A percentile compares a stretch with the other conserved stretches of the same genome.
phyloP scores from a whole-genome alignment of 2,113 vertebrate genomes.

The Collichthys lucidus region DNA sequence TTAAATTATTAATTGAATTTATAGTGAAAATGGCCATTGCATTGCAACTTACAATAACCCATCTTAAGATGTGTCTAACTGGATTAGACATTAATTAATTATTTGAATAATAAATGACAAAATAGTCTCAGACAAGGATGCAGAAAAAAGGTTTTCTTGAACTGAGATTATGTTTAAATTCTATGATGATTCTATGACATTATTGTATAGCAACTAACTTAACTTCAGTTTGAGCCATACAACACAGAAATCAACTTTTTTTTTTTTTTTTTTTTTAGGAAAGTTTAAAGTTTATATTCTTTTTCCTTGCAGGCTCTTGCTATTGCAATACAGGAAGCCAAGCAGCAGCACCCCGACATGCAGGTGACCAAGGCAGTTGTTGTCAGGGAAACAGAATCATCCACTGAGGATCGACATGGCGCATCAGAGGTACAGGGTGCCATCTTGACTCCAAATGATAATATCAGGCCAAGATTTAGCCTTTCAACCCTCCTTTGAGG shows the following conservation, averaged over 20 bases:
- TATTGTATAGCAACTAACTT: not conserved
- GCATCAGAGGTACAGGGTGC: conserved; percentile 88
- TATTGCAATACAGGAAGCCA: conserved; percentile 98
- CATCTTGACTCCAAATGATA: conserved; percentile 23
- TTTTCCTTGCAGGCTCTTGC: conserved; percentile 89
- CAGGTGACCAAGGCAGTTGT: conserved; percentile 99
- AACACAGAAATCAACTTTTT: not conserved
- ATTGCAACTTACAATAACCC: too few species aligned
- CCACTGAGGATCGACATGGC: conserved; percentile 90
- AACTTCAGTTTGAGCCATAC: not conserved
- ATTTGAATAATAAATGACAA: not conserved
- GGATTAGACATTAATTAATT: too few species aligned
- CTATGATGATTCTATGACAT: not conserved
- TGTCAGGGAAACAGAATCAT: conserved; percentile 98
- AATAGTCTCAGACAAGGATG: not conserved
- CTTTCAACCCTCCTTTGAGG: conserved; percentile 11
- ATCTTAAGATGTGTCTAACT: too few species aligned
- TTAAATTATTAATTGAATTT: not conserved
- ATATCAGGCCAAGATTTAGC: conserved; percentile 23
- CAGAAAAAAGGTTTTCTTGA: not conserved
- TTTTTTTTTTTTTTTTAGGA: too few species aligned
- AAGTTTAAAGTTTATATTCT: too few species aligned
- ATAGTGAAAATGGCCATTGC: too few species aligned
- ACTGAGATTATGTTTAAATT: not conserved
- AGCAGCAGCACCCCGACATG: conserved; percentile 99